phyloP scores from a whole-genome alignment of 1,140 invertebrate species.

The Pemphigus obesinymphae region DNA sequence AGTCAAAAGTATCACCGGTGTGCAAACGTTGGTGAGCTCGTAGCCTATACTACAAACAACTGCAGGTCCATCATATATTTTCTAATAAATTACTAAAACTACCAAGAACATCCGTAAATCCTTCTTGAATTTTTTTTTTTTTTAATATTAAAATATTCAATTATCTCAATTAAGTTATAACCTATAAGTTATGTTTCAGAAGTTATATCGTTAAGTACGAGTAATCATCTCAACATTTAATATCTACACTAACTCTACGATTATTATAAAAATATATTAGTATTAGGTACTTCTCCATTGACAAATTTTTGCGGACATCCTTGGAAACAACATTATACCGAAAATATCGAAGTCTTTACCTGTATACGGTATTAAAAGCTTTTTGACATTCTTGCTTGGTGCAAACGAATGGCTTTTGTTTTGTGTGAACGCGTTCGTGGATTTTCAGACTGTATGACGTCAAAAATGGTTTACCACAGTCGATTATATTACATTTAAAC shows the following conservation, averaged over 20 bases:
- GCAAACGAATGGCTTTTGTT: constrained; percentile 85
- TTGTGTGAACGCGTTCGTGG: constrained; percentile 90
- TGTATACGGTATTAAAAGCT: constrained; percentile 90
- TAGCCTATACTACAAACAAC: constrained; percentile 57
- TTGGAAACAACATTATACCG: not conserved
- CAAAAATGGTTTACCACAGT: constrained; percentile 88
- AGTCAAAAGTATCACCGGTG: constrained; percentile 93
- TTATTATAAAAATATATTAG: too few species aligned
- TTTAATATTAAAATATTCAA: too few species aligned
- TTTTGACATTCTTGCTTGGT: constrained; percentile 75
- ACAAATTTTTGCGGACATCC: too few species aligned
- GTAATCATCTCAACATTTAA: too few species aligned
- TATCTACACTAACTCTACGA: too few species aligned
- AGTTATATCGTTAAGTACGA: too few species aligned
- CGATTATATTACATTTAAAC: constrained; percentile 82
- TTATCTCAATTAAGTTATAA: too few species aligned
- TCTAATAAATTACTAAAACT: constrained; percentile 34
- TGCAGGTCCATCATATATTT: constrained; percentile 30
- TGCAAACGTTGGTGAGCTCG: constrained; percentile 88
- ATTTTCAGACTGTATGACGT: constrained; percentile 94
- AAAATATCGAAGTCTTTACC: constrained; percentile 52
- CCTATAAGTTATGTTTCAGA: too few species aligned
- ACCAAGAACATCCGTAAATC: too few species aligned
- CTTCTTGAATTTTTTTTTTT: too few species aligned
- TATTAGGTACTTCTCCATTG: too few species aligned